A percentile compares a stretch with the other conserved stretches of the same genome.
phyloP scores from a whole-genome alignment of 2,888 invertebrate genomes.

The Parnassius orleans region DNA sequence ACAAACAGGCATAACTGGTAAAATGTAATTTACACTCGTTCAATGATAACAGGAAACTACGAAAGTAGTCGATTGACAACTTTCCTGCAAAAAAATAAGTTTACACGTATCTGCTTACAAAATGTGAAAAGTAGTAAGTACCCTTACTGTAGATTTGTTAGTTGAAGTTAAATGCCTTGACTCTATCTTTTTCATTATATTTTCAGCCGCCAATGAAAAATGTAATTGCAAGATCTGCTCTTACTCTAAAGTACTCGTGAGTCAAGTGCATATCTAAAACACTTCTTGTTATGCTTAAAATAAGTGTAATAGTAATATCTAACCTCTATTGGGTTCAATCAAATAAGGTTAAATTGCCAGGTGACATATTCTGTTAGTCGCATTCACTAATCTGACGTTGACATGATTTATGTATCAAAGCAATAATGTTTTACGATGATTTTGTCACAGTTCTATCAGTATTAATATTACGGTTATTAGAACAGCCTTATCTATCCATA shows the following conservation, averaged over 20 bases:
- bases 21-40: conserved; percentile 23
- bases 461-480: conserved; percentile 53
- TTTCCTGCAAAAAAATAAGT: conserved; percentile 12
- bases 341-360: neutral
- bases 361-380: conserved; percentile 21
- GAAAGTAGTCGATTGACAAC: conserved; percentile 28
- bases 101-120: no score
- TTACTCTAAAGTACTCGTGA: no score
- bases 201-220: no score
- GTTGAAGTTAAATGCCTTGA: no score
- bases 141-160: no score
- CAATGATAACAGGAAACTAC: conserved; percentile 12
- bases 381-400: conserved; percentile 39
- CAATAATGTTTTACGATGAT: conserved; percentile 39
- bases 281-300: no score
- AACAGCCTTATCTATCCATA: conserved; percentile 45
- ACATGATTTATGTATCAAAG: conserved; percentile 42
- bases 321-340: no score
- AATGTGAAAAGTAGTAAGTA: no score
- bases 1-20: conserved; percentile 10
- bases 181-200: no score
- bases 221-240: no score
- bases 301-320: no score
- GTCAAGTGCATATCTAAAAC: no score
- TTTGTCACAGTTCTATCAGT: conserved; percentile 45